A percentile compares a stretch with the other conserved stretches of the same genome.
phyloP scores from a whole-genome alignment of 2,797 vertebrate species.

The Furcifer pardalis region DNA sequence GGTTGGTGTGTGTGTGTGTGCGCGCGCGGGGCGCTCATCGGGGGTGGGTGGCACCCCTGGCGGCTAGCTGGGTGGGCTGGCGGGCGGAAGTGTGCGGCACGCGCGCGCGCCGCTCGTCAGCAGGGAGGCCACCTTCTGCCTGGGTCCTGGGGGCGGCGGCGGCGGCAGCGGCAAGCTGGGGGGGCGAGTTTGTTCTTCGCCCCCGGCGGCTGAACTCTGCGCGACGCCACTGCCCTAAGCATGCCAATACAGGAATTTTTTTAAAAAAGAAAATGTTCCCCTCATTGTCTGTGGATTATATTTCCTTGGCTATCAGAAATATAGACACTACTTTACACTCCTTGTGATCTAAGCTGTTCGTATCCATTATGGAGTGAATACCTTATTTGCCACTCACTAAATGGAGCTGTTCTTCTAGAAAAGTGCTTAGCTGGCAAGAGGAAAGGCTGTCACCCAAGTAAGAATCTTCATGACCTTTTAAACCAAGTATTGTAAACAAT shows the following conservation, averaged over 20 bases:
- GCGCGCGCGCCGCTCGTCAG: no score
- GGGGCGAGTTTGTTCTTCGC: no score
- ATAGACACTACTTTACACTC: background rate
- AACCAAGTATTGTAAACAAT: background rate
- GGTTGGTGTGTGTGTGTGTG: no score
- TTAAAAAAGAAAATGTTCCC: background rate
- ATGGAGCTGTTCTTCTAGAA: background rate
- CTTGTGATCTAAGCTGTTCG: background rate
- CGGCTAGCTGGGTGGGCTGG: no score
- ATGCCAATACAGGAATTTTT: background rate
- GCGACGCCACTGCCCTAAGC: no score
- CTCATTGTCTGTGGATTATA: background rate
- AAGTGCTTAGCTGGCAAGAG: background rate
- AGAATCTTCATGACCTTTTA: conserved; percentile 16
- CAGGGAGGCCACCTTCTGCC: no score
- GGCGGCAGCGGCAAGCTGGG: no score
- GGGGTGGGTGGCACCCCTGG: no score
- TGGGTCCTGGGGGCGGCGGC: no score
- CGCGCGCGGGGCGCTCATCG: no score
- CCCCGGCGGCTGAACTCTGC: no score
- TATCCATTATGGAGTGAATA: background rate
- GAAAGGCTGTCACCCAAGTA: background rate
- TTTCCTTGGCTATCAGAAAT: background rate
- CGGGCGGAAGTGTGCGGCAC: no score
- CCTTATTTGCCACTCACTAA: background rate